Evolutionary conservation across 1,140 invertebrate genomes (phyloP), one percentile per base, ranked within the genome.

Genomic region (Drosophila paulistorum): DNA sequence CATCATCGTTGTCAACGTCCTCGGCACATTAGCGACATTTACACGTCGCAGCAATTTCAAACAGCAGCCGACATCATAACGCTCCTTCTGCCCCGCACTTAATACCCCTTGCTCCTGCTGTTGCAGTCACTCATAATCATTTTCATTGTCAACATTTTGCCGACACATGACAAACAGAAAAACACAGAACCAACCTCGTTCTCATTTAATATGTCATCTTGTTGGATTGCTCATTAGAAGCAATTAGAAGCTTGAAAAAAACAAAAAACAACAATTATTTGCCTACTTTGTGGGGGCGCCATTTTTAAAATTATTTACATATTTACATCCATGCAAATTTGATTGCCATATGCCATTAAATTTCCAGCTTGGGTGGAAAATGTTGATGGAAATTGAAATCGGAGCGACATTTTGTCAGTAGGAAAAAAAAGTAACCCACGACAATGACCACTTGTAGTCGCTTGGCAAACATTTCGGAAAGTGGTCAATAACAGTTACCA

Each of bases 11-110:
- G 45, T 72, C 67, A 66, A 66, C 73, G 67, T 75, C 69, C 66
- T 69, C 71, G 70, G 55, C 84, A 87, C 80, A 87, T 87, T 87
- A 87, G 83, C 83, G 79, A 89, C 83, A 89, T 89, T 87, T 87
- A 87, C 83, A 87, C 83, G 83, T 87, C 83, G 83, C 84, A 87
- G 83, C 83, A 83, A 87, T 87, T 87, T 89, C 80, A 70, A 89
- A 84, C 83, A 87, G 84, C 83, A 87, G 83, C 77, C 80, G 77
- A 80, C 84, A 79, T 68, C 65, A 73, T 71, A 71, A 63, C 65
- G 57, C 23, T 10, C 14, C 59, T 7, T 10, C 35, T 35, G 11
- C n/a, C 13, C 39, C 33, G 3, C 5, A 48, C 17, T 37, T 54
- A 71, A 64, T 42, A 51, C 17, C 20, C 17, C 17, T 20, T 23